Conservation (phyloP, 2,113 vertebrate species). For the human region GRCh38 chr7:65906001-65906500, state of each 20-base stretch:
- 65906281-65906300: no score
- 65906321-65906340: no score
- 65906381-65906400: background rate
- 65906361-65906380: no score
- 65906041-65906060: slow-evolving; percentile 9
- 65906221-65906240: no score
- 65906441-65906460: background rate
- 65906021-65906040: slow-evolving; percentile 28
- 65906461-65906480: background rate
- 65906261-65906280: no score
- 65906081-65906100: background rate
- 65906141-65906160: background rate
- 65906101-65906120: background rate
- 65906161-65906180: no score
- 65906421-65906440: background rate
- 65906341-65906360: no score
- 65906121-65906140: background rate
- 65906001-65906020: background rate
- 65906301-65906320: no score
- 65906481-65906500: background rate
- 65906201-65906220: no score
- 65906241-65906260: no score
- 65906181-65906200: no score
- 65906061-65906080: background rate
- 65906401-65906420: slow-evolving; percentile 7